These are phyloP conservation scores for Urocitellus parryii DNA, from an alignment of 2,113 vertebrate species.

Conservation along the genomic window DNA sequence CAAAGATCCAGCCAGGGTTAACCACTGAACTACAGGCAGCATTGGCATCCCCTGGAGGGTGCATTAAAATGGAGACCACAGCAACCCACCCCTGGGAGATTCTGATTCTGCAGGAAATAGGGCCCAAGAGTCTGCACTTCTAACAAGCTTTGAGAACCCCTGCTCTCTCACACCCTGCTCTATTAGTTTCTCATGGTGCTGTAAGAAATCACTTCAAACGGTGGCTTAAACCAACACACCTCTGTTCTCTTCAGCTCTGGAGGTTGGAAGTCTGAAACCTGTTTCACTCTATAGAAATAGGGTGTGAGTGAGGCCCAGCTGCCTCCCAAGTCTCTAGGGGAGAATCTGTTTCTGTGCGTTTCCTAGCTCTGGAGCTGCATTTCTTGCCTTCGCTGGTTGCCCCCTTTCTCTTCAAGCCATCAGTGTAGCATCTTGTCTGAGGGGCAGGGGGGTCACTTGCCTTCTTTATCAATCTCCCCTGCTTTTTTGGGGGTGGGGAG, in stretches of 20 bases:
- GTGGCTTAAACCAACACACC: too few species aligned
- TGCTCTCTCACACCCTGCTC: background rate
- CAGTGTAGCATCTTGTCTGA: background rate
- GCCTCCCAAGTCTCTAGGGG: background rate
- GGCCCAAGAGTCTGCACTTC: background rate
- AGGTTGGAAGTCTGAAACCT: background rate
- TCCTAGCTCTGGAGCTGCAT: too few species aligned
- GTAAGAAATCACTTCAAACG: background rate
- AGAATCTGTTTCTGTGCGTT: too few species aligned
- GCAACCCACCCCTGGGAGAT: background rate
- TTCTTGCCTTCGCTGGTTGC: background rate
- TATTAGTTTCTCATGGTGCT: background rate
- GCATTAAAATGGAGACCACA: background rate
- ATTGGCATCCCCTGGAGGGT: background rate
- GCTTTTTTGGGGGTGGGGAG: too few species aligned
- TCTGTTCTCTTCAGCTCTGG: background rate
- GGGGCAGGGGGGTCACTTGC: background rate
- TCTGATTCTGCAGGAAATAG: background rate
- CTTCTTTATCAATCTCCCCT: background rate
- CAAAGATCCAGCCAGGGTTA: background rate
- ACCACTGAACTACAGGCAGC: too few species aligned
- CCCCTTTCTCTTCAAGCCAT: background rate
- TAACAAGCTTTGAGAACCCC: background rate
- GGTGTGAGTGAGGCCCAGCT: too few species aligned
- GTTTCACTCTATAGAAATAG: background rate